These are phyloP conservation scores for Drosophila formosana DNA, from an alignment of 2,888 invertebrate species.

Conservation along the genomic window DNA sequence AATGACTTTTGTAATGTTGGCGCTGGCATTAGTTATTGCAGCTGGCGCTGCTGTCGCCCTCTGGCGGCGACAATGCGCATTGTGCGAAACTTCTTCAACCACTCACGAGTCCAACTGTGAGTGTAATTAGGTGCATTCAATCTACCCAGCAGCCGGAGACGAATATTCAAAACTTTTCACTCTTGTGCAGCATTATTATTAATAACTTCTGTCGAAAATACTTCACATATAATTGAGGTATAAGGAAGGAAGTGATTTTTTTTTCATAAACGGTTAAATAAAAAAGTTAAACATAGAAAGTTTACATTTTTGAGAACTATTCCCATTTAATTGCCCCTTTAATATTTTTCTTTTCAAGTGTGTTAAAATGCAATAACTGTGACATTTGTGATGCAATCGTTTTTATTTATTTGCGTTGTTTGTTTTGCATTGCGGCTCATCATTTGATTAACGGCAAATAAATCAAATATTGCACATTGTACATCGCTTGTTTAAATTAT, in stretches of 20 bases:
- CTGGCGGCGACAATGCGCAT: constrained; percentile 26
- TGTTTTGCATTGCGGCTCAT: constrained; percentile 24
- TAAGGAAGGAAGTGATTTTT: background rate
- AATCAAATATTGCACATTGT: constrained; percentile 37
- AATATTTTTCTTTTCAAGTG: too few relatives aligned
- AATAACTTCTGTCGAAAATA: background rate
- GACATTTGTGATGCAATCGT: background rate
- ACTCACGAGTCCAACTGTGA: constrained; percentile 9
- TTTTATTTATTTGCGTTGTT: constrained; percentile 14
- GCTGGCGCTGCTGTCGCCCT: constrained; percentile 24
- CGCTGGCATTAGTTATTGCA: constrained; percentile 14
- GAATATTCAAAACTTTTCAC: background rate
- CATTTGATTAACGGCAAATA: constrained; percentile 48
- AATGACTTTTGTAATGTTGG: constrained; percentile 44
- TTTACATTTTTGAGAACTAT: too few relatives aligned
- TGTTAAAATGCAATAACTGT: too few relatives aligned
- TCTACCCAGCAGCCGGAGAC: background rate
- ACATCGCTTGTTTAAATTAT: constrained; percentile 31
- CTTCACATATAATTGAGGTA: background rate
- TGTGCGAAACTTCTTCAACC: constrained; percentile 41
- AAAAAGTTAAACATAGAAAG: too few relatives aligned
- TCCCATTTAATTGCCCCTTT: too few relatives aligned
- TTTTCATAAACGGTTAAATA: too few relatives aligned
- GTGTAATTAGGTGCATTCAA: constrained; percentile 39
- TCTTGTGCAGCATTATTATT: background rate